Base-by-base conservation (phyloP, 2,797 vertebrate species). In the Pangasius djambal region DNA sequence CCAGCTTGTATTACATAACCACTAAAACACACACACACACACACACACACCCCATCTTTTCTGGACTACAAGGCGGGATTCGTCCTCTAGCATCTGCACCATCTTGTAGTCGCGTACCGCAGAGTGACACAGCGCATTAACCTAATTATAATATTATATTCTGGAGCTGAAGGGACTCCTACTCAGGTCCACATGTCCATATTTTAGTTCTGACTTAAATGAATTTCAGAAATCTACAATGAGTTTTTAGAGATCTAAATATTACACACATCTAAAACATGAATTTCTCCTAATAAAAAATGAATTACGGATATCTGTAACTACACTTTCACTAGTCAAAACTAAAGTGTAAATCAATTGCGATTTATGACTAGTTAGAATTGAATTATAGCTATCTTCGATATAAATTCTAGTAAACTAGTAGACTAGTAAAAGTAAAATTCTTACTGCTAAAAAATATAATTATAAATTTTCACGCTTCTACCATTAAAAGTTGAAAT, bases 1-100 rank as follows among this genome's bases (percentile, higher is more conserved):
- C 31, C 52, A 37, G 78, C 18, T 37, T 81, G 78, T 59, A 37
- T 81, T 81, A 81, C 31, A 59, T 81, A 81, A 81, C 31, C 44
- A 28, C 44, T 0, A 40, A 13, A 22, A 25, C 72, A 25, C 72
- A 44, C 69, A 74, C 70, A 74, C 20, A 74, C 70, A 72, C 69
- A 37, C 69, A 40, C 72, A 40, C 34, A 72, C 18, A 72, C 34
- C 2, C 4, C 72, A 48, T 75, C 72, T 48, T 75, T 48, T 48
- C 72, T 28, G 40, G 25, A 75, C 72, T 48, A 13, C 22, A 75
- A 75, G 48, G 25, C 5, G 25, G 12, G 12, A 77, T 77, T 50
- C n/a, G 74, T 75, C 40, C 72, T 48, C 40, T 28, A 48, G 72
- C 40, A 28, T 48, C 72, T 28, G 72, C 22, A 70, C 69, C 34